Percentiles rank a stretch among this genome's conserved stretches.
Evolutionary conservation across 2,113 vertebrate genomes (phyloP).

Genomic region (Amphilophus citrinellus): DNA sequence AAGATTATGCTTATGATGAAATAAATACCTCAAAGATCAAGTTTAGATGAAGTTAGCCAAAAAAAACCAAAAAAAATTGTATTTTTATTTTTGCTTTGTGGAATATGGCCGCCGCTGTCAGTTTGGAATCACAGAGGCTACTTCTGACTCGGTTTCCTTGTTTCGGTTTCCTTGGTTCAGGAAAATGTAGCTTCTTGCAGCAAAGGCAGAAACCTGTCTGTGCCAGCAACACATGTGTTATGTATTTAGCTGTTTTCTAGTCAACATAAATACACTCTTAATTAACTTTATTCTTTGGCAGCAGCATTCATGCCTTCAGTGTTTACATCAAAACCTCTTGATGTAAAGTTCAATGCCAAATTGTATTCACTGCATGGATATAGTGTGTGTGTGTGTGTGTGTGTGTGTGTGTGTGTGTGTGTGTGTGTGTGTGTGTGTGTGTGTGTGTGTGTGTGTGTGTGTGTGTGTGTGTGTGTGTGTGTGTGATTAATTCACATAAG

Average conservation of each 20-base stretch:
- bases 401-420: too few relatives aligned
- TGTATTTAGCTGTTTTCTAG: background rate
- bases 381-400: too few relatives aligned
- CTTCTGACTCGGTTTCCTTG: background rate
- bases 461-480: too few relatives aligned
- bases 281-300: background rate
- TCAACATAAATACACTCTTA: background rate
- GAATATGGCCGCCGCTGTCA: background rate
- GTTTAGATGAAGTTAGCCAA: too few relatives aligned
- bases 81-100: background rate
- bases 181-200: accelerated
- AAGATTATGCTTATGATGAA: background rate
- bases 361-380: background rate
- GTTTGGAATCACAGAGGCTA: background rate
- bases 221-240: background rate
- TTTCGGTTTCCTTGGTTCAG: background rate
- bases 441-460: too few relatives aligned
- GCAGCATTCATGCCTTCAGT: background rate
- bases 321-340: background rate
- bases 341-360: background rate
- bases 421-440: too few relatives aligned
- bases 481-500: background rate
- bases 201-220: background rate
- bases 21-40: background rate
- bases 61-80: too few relatives aligned